Percentiles rank a stretch among this genome's conserved stretches.
These are phyloP conservation scores for Musca vetustissima DNA, from an alignment of 1,140 invertebrate genomes.

Conservation along the genomic window DNA sequence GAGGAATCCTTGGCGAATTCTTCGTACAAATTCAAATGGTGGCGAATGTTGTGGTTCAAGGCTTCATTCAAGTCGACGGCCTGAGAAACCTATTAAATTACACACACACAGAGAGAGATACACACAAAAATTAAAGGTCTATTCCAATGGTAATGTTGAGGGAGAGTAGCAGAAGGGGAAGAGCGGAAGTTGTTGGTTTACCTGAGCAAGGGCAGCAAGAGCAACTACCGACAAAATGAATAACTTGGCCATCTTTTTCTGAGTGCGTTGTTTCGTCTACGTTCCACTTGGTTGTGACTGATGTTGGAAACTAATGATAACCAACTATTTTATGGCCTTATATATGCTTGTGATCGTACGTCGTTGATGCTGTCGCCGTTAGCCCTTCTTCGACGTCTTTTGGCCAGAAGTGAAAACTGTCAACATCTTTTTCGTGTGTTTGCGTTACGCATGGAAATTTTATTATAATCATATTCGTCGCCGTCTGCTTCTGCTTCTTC, in stretches of 20 bases:
- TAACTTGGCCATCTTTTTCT: slow-evolving; percentile 34
- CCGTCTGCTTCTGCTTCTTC: too few relatives aligned
- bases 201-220: slow-evolving; percentile 33
- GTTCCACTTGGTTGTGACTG: not conserved
- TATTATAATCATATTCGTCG: too few relatives aligned
- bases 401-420: not conserved
- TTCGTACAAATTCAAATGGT: slow-evolving; percentile 34
- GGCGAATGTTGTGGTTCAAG: slow-evolving; percentile 36
- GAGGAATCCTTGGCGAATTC: slow-evolving; percentile 31
- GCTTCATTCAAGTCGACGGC: slow-evolving; percentile 32
- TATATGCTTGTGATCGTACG: not conserved
- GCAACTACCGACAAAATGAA: slow-evolving; percentile 33
- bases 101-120: too few relatives aligned
- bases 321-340: slow-evolving; percentile 2
- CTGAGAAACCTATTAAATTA: slow-evolving; percentile 23
- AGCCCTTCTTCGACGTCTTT: not conserved
- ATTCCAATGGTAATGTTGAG: not conserved
- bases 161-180: too few relatives aligned
- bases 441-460: too few relatives aligned
- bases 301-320: not conserved
- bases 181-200: not conserved
- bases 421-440: too few relatives aligned
- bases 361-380: not conserved
- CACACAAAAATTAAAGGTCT: too few relatives aligned
- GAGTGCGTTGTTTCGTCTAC: not conserved